These are phyloP conservation scores for Camelus dromedarius DNA, from an alignment of 2,113 vertebrate species.

Conservation along the genomic window DNA sequence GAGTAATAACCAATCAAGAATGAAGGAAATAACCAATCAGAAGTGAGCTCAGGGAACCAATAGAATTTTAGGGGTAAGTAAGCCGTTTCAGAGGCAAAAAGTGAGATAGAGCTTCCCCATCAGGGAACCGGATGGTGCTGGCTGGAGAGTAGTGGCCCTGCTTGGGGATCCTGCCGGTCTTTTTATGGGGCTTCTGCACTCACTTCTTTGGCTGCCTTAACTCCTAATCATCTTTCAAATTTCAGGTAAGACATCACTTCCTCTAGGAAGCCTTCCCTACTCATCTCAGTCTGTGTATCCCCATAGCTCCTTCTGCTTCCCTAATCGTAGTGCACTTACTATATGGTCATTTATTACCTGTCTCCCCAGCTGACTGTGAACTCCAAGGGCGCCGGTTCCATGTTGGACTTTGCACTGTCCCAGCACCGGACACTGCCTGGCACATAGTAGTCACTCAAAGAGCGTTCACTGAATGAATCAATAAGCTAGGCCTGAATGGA, in stretches of 20 bases:
- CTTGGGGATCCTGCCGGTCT: no score
- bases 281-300: not conserved
- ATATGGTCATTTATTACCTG: not conserved
- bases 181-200: no score
- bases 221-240: not conserved
- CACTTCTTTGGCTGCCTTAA: not conserved
- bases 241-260: not conserved
- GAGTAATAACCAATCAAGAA: no score
- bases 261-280: not conserved
- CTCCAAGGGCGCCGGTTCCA: not conserved
- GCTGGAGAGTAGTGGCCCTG: no score
- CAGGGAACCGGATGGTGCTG: no score
- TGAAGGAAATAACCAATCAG: no score
- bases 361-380: not conserved
- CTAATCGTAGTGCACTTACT: not conserved
- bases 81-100: no score
- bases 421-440: not conserved
- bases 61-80: no score
- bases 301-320: not conserved
- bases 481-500: not conserved
- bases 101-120: no score
- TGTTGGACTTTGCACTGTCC: not conserved
- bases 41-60: no score
- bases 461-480: not conserved
- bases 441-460: not conserved